Conservation (phyloP, 64 coral and sea anemone species). For the Montipora sp. region DNA sequence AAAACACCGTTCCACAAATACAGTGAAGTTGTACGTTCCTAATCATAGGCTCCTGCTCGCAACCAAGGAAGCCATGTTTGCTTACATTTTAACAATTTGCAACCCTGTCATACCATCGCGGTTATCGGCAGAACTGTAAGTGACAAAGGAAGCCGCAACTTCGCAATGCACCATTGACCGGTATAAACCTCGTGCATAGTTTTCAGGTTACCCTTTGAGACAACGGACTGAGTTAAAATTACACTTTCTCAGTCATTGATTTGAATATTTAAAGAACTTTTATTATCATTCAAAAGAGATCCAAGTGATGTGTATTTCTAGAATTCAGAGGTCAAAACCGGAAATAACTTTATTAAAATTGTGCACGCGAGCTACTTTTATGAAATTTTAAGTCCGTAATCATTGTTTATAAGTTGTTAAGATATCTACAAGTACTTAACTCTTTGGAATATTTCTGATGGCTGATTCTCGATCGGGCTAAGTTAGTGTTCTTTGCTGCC, state of each 20-base stretch:
- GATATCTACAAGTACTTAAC: slow-evolving; percentile 1
- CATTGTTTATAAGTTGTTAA: not conserved
- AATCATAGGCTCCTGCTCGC: too few relatives aligned
- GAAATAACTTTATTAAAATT: not conserved
- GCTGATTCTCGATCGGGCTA: not conserved
- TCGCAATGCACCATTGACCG: not conserved
- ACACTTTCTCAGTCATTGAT: not conserved
- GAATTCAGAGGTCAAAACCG: not conserved
- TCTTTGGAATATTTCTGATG: not conserved
- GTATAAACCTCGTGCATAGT: not conserved
- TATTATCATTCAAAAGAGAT: slow-evolving; percentile 20
- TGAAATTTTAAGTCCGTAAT: not conserved
- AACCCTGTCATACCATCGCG: too few relatives aligned
- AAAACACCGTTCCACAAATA: too few relatives aligned
- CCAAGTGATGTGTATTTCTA: not conserved
- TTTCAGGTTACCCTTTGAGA: not conserved
- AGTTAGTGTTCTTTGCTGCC: not conserved
- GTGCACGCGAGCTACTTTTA: not conserved
- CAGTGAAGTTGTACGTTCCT: too few relatives aligned
- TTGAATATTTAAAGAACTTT: not conserved
- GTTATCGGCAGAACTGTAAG: not conserved
- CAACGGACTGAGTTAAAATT: not conserved
- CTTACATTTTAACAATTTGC: too few relatives aligned
- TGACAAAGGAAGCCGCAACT: not conserved
- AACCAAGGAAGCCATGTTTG: too few relatives aligned